A percentile compares a stretch with the other conserved stretches of the same genome.
Evolutionary conservation across 2,113 vertebrate species (phyloP).

Genomic region (Vimba vimba): DNA sequence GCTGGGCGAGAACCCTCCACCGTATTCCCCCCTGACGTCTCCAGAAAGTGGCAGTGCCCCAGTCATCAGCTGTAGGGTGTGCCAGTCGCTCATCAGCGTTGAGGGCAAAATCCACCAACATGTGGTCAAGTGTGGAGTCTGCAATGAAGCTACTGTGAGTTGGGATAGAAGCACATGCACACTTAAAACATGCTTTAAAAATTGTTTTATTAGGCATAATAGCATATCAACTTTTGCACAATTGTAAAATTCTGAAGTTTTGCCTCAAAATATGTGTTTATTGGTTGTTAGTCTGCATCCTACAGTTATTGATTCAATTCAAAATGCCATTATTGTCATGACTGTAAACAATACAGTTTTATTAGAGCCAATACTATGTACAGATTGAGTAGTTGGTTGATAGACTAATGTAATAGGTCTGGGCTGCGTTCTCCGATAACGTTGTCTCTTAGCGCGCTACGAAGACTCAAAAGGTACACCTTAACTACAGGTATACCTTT

Average conservation of each 20-base stretch:
- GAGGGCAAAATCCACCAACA: slow-evolving; percentile 96
- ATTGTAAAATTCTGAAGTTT: not conserved
- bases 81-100: slow-evolving; percentile 90
- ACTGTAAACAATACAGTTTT: not conserved
- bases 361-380: not conserved
- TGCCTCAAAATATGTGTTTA: not conserved
- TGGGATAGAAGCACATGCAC: not conserved
- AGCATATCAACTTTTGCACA: not conserved
- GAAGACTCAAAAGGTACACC: no score
- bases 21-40: slow-evolving; percentile 88
- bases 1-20: slow-evolving; percentile 88
- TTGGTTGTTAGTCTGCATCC: not conserved
- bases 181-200: not conserved
- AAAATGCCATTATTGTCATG: not conserved
- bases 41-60: slow-evolving; percentile 89
- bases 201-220: not conserved
- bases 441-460: no score
- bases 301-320: not conserved
- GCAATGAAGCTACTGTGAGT: slow-evolving; percentile 91
- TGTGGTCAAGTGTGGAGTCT: slow-evolving; percentile 91
- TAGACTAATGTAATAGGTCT: not conserved
- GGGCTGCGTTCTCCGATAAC: no score
- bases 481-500: no score
- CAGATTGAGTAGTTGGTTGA: not conserved
- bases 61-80: slow-evolving; percentile 89